Evolutionary conservation across 2,113 vertebrate species (phyloP).

Genomic region (Psophia crepitans): DNA sequence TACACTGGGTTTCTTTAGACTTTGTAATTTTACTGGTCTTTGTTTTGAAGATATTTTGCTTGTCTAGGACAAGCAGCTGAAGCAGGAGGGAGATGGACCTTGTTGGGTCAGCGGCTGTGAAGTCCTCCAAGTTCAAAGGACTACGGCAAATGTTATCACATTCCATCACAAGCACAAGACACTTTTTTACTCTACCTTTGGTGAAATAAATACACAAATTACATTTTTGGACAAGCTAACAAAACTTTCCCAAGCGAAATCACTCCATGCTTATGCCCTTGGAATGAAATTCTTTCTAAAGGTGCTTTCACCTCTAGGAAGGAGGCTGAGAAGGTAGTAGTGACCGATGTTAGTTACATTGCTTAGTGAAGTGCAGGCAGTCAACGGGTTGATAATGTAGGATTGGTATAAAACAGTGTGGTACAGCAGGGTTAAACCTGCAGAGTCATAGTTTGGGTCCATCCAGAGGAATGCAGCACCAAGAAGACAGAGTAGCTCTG

Average conservation of each 20-base stretch:
- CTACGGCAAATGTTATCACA: neutral
- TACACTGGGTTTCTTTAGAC: neutral
- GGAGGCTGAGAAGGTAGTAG: neutral
- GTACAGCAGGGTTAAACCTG: neutral
- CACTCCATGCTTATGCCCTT: neutral
- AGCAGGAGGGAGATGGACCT: neutral
- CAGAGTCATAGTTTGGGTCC: neutral
- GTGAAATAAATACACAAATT: neutral
- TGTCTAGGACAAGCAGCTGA: neutral
- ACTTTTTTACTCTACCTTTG: neutral
- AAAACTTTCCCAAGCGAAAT: neutral
- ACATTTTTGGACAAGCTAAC: neutral
- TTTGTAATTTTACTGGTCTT: neutral
- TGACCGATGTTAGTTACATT: neutral
- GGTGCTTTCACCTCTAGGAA: neutral
- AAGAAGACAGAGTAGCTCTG: neutral
- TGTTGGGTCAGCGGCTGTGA: neutral
- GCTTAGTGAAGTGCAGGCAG: neutral
- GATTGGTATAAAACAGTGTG: neutral
- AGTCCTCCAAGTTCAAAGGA: neutral
- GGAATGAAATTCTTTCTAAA: neutral
- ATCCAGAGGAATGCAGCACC: neutral
- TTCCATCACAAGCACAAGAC: neutral
- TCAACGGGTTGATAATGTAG: neutral
- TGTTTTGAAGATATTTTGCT: neutral